Base-by-base conservation (phyloP, 2,888 invertebrate genomes). In the Andrena marginata region DNA sequence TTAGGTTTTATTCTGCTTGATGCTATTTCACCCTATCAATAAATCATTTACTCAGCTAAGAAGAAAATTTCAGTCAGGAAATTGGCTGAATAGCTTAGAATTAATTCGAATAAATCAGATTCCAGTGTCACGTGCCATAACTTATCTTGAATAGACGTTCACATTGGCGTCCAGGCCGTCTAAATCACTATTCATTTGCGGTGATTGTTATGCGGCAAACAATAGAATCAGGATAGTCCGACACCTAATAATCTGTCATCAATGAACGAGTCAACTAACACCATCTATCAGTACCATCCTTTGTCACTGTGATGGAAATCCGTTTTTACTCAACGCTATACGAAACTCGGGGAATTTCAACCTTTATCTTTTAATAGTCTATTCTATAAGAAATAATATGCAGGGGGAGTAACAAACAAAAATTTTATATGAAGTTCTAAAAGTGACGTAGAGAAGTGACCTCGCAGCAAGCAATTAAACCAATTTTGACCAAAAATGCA, bases 101-200 rank as follows among this genome's bases (percentile, higher is more conserved):
- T 79, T 79, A 69, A 79, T 79, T 64, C 69, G 10, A 8, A 56
- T 79, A 79, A 78, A 79, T 64, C 63, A 35, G 16, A 69, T 63
- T 33, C 69, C 33, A 64, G 62, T 49, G 35, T 59, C 79, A 70
- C 56, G 64, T 79, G 56, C 35, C 70, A 79, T 79, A 79, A 79
- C 80, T 79, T 70, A 79, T 79, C 80, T 29, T 16, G 64, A 79
- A 79, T 51, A 64, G 69, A 59, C 69, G 69, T 59, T 64, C 69
- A 35, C 59, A 59, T 79, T 60, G 64, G 48, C 59, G 59, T 69
- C 65, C 31, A 20, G 69, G n/a, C 64, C 69, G 59, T 64, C 79
- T 69, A 79, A 79, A 79, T 79, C 80, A 59, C 79, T 70, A 79
- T 79, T 70, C 79, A 79, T 79, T 79, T 79, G 69, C n/a, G 79